These are phyloP conservation scores for Vollenhovia emeryi DNA, from an alignment of 1,140 invertebrate species.

Conservation along the genomic window DNA sequence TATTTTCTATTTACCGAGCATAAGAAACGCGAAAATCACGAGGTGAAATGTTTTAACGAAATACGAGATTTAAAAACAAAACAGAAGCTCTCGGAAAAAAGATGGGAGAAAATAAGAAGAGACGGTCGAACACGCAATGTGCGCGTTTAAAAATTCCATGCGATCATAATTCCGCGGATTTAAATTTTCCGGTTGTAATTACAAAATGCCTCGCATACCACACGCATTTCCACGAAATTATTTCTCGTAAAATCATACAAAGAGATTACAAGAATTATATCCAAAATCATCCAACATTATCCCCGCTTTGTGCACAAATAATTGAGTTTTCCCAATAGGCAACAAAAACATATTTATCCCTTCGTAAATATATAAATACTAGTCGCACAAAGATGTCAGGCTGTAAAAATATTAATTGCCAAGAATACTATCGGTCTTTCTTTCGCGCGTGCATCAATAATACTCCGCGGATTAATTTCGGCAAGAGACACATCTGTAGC, in stretches of 20 bases:
- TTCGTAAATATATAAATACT: neutral
- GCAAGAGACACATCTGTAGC: neutral
- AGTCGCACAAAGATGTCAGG: neutral
- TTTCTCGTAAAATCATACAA: neutral
- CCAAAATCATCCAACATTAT: neutral
- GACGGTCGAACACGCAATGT: conserved; percentile 3
- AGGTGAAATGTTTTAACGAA: neutral
- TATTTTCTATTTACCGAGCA: neutral
- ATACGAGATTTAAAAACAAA: neutral
- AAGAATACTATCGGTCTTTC: neutral
- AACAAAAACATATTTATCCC: neutral
- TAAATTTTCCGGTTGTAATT: conserved; percentile 41
- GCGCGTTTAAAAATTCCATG: conserved; percentile 36
- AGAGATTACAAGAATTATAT: conserved; percentile 8
- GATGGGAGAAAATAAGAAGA: conserved; percentile 10
- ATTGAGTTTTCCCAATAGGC: neutral
- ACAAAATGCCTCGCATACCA: conserved; percentile 15
- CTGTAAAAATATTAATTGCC: neutral
- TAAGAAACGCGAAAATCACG: neutral
- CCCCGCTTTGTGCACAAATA: neutral
- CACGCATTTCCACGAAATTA: conserved; percentile 10
- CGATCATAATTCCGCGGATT: conserved; percentile 27
- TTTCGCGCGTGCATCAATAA: neutral
- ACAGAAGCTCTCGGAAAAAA: neutral
- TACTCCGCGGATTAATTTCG: neutral